These are phyloP conservation scores for Rhinophrynus dorsalis DNA, from an alignment of 2,797 vertebrate genomes.

Conservation along the genomic window DNA sequence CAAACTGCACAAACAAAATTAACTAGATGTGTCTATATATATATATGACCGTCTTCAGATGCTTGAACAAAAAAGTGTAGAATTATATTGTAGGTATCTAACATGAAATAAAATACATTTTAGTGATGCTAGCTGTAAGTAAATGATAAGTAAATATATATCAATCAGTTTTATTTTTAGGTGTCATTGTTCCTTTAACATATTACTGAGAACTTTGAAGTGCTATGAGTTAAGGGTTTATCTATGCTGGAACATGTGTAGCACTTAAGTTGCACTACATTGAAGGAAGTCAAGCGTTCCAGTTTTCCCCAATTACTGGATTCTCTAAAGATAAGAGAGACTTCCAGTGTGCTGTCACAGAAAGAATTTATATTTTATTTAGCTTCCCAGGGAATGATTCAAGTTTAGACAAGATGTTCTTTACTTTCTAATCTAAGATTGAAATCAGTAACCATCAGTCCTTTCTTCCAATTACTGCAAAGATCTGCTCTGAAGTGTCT, in stretches of 20 bases:
- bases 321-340: slow-evolving; percentile 24
- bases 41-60: no score
- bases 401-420: slow-evolving; percentile 24
- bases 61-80: no score
- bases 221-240: not conserved
- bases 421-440: slow-evolving; percentile 40
- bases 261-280: slow-evolving; percentile 14
- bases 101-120: no score
- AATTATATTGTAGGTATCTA: no score
- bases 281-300: slow-evolving; percentile 18
- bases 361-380: slow-evolving; percentile 40
- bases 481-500: slow-evolving; percentile 25
- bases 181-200: no score
- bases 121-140: no score
- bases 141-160: no score
- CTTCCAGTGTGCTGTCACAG: slow-evolving; percentile 28
- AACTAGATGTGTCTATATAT: no score
- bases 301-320: slow-evolving; percentile 35
- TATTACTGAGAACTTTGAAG: no score
- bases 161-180: no score
- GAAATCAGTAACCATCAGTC: slow-evolving; percentile 30
- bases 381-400: slow-evolving; percentile 10
- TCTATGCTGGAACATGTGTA: slow-evolving; percentile 3
- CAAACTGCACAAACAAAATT: no score
- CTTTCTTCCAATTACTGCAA: slow-evolving; percentile 25